A percentile compares a stretch with the other conserved stretches of the same genome.
phyloP scores from a whole-genome alignment of 2,888 invertebrate species.

The Criorhina ranunculi region DNA sequence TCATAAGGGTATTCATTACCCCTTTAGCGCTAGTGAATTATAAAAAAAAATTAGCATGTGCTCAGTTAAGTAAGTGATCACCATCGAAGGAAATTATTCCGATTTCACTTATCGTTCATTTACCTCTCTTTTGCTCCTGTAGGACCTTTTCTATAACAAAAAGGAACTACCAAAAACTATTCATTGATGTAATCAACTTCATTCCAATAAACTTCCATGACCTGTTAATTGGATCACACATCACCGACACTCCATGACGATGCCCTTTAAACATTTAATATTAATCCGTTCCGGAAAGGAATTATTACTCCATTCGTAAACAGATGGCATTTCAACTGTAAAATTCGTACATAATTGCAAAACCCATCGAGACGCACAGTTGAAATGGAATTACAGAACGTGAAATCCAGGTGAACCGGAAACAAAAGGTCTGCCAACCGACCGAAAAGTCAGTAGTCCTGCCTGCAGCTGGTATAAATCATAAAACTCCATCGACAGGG shows the following conservation, averaged over 20 bases:
- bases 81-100: too few species aligned
- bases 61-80: too few species aligned
- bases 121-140: too few species aligned
- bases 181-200: conserved; percentile 14
- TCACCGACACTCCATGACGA: conserved; percentile 18
- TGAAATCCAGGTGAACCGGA: conserved; percentile 43
- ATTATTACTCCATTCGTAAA: conserved; percentile 23
- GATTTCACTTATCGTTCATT: too few species aligned
- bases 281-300: neutral
- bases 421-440: conserved; percentile 12
- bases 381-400: conserved; percentile 51
- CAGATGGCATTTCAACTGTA: conserved; percentile 13
- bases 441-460: conserved; percentile 22
- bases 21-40: too few species aligned
- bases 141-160: too few species aligned
- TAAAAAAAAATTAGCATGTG: too few species aligned
- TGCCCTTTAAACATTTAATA: conserved; percentile 1
- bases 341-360: conserved; percentile 55
- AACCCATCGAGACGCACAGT: conserved; percentile 42
- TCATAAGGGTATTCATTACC: too few species aligned
- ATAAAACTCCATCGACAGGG: conserved; percentile 26
- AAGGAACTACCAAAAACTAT: neutral
- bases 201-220: conserved; percentile 17
- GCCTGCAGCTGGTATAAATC: conserved; percentile 13
- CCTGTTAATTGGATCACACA: conserved; percentile 36